Evolutionary conservation across 2,797 vertebrate species (phyloP), one percentile per base, ranked within the genome.

Genomic region (Silurus lanzhouensis): DNA sequence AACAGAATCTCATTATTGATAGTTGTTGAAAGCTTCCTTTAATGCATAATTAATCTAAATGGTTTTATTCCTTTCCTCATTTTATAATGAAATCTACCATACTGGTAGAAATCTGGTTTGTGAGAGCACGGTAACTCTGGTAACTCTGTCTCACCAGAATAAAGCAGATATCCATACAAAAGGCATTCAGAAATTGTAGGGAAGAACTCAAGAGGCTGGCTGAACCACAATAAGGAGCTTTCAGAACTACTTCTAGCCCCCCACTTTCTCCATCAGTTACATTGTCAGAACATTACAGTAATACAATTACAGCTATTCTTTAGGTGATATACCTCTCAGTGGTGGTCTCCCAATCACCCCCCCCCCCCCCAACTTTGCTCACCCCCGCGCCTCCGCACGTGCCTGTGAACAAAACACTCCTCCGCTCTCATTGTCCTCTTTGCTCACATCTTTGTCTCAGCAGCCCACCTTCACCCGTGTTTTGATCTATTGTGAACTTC

Each of bases 261-360:
- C 38, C 6, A 52, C 48, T 27, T 52, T 15, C 22, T 66, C 9
- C 9, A 64, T 66, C 60, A 63, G 77, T 58, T 48, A 60, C 61
- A 9, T 78, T 82, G 86, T 84, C 68, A 87, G 75, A 90, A 87
- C 79, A 87, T 89, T 86, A 79, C 86, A 15, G 80, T 90, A 87
- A 91, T 89, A 72, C 38, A 85, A 89, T 90, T 90, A 90, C 86
- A 72, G 70, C 86, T 83, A 63, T 83, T 89, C 86, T 88, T 83
- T n/a, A 72, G 75, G 72, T 17, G 75, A 89, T 88, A 89, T 88
- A 22, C 83, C 83, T 89, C 80, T 88, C 85, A 86, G 85, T 90
- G 72, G 91, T 55, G 83, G 57, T 48, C 79, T 55, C 63, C 9
- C 9, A 81, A n/a, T 22, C 58, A 22, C 57, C 57, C 15, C 17